Evolutionary conservation across 2,888 invertebrate species (phyloP).

Genomic region (Tridacna gigas): DNA sequence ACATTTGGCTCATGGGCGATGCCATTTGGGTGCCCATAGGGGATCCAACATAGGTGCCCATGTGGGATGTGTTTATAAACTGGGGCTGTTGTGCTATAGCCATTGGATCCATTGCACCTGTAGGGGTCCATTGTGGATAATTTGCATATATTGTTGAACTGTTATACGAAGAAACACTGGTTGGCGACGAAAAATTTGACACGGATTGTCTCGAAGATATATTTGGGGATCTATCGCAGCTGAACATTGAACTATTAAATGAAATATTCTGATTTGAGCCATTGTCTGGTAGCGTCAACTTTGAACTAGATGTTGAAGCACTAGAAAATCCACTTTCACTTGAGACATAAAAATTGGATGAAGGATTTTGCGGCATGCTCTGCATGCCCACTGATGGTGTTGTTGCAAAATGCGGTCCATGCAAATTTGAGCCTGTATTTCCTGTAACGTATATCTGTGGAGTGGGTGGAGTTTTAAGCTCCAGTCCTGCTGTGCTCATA

Average conservation of each 20-base stretch:
- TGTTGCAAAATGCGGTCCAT: conserved; percentile 65
- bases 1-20: conserved; percentile 42
- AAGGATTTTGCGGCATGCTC: not conserved
- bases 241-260: conserved; percentile 38
- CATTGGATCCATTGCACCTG: conserved; percentile 36
- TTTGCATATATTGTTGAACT: conserved; percentile 64
- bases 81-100: conserved; percentile 24
- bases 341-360: conserved; percentile 59
- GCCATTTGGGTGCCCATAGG: not conserved
- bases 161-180: conserved; percentile 58
- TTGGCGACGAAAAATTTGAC: conserved; percentile 56
- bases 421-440: conserved; percentile 35
- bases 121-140: conserved; percentile 48
- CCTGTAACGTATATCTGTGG: conserved; percentile 65
- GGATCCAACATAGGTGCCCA: not conserved
- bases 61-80: conserved; percentile 8
- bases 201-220: conserved; percentile 36
- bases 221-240: conserved; percentile 51
- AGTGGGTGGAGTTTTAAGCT: conserved; percentile 50
- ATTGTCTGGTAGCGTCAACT: conserved; percentile 48
- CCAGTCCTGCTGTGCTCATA: conserved; percentile 74
- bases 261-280: conserved; percentile 40
- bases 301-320: conserved; percentile 63
- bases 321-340: conserved; percentile 66
- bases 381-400: conserved; percentile 42